phyloP scores from a whole-genome alignment of 2,888 invertebrate species.

The Scaptomyza flava region DNA sequence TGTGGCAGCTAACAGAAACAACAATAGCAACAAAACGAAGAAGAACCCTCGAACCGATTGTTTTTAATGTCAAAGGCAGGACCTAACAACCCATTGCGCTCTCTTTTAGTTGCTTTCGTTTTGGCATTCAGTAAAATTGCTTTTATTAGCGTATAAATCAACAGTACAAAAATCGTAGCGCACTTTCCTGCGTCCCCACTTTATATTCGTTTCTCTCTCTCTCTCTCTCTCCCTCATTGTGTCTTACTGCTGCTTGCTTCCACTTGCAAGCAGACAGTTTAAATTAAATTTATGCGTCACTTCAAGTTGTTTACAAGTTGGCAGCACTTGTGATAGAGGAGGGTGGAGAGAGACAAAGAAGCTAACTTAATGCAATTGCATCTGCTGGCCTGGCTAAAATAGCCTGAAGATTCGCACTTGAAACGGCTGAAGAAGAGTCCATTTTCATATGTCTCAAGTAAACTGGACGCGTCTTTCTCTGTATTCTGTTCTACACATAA shows the following conservation, averaged over 20 bases:
- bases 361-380: constrained; percentile 52
- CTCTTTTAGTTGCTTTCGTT: constrained; percentile 42
- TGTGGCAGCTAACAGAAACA: constrained; percentile 35
- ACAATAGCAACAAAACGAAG: constrained; percentile 10
- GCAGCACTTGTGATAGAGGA: constrained; percentile 21
- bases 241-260: not conserved
- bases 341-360: not conserved
- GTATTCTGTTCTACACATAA: constrained; percentile 78
- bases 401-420: constrained; percentile 46
- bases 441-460: constrained; percentile 33
- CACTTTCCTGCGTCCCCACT: constrained; percentile 44
- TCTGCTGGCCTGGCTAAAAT: constrained; percentile 14
- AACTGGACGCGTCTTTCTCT: constrained; percentile 23
- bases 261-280: constrained; percentile 47
- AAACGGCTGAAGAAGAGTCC: constrained; percentile 28
- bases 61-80: constrained; percentile 74
- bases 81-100: not conserved
- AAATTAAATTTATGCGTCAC: constrained; percentile 79
- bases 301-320: constrained; percentile 74
- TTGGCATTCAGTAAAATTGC: constrained; percentile 75
- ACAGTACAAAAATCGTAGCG: constrained; percentile 78
- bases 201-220: not conserved
- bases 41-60: constrained; percentile 58
- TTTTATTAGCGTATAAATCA: constrained; percentile 78
- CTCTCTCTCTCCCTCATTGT: not conserved